Percentiles rank a stretch among this genome's conserved stretches.
Conservation (phyloP, 2,888 invertebrate genomes). For the Acrobasis consociella region DNA sequence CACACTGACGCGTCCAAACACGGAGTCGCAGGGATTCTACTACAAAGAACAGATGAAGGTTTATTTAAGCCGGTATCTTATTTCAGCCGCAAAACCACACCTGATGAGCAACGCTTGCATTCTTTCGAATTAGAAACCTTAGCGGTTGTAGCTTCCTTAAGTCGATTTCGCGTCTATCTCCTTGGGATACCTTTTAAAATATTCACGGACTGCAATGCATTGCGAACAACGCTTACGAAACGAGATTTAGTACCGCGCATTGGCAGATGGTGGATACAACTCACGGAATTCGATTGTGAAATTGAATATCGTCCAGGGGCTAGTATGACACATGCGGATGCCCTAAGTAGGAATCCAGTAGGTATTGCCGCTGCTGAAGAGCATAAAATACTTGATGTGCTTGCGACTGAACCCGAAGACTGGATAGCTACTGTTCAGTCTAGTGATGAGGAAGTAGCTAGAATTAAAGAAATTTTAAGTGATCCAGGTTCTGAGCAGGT, state of each 20-base stretch:
- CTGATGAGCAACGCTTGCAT: background rate
- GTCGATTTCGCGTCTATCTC: constrained; percentile 2
- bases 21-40: background rate
- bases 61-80: background rate
- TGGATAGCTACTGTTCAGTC: no score
- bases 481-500: no score
- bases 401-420: no score
- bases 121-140: background rate
- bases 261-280: constrained; percentile 1
- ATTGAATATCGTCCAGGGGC: background rate
- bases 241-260: background rate
- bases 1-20: background rate
- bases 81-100: no score
- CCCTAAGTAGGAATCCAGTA: background rate
- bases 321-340: background rate
- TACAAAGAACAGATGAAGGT: background rate
- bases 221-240: background rate
- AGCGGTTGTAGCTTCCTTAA: background rate
- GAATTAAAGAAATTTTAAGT: no score
- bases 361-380: no score
- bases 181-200: constrained; percentile 6
- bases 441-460: no score
- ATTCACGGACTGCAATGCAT: background rate
- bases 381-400: no score
- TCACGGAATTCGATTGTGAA: background rate